phyloP scores from a whole-genome alignment of 2,888 invertebrate genomes.

The Saturnia pavonia region DNA sequence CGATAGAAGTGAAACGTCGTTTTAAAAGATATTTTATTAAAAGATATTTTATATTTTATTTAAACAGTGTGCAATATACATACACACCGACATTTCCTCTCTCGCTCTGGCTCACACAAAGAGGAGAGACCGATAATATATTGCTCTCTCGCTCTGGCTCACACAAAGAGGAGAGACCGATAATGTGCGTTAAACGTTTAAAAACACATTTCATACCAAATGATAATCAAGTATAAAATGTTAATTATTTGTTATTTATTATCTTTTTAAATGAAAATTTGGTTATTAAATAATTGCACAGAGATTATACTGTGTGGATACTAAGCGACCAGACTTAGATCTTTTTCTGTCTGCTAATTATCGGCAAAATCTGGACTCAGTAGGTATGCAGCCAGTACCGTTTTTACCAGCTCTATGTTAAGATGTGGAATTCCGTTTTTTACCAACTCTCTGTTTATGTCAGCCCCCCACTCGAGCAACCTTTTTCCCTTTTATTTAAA shows the following conservation, averaged over 20 bases:
- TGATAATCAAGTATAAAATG: no score
- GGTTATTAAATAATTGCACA: neutral
- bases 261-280: neutral
- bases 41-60: no score
- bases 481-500: conserved; percentile 76
- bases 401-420: conserved; percentile 44
- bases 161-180: no score
- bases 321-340: conserved; percentile 25
- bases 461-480: conserved; percentile 67
- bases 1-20: no score
- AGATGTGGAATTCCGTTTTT: conserved; percentile 61
- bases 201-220: no score
- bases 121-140: no score
- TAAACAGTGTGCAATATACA: no score
- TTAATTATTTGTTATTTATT: neutral
- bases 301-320: neutral
- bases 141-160: no score
- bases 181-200: no score
- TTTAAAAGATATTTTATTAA: no score
- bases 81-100: no score
- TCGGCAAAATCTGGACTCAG: conserved; percentile 26
- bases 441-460: conserved; percentile 66
- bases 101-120: no score
- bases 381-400: conserved; percentile 23
- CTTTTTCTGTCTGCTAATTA: conserved; percentile 18